Evolutionary conservation across 2,113 vertebrate genomes (phyloP).

Genomic region (Globicephala melas): DNA sequence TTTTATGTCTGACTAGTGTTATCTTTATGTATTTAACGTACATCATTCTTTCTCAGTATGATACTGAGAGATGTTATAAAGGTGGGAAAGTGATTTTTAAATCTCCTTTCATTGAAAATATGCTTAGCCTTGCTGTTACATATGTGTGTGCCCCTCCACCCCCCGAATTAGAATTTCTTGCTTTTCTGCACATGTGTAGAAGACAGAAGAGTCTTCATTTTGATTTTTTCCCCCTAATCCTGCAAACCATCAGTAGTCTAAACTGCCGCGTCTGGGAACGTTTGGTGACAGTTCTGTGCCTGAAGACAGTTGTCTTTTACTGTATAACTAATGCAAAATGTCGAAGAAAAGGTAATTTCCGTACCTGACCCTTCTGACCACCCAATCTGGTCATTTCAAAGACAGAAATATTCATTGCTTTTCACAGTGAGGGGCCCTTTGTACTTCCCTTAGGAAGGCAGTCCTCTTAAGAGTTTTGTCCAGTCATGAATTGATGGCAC

Average conservation of each 20-base stretch:
- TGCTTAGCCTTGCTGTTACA: neutral
- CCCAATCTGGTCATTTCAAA: conserved; percentile 30
- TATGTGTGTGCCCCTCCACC: neutral
- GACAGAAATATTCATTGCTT: neutral
- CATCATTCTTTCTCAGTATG: neutral
- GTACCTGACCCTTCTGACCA: neutral
- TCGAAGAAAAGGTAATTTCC: conserved; percentile 9
- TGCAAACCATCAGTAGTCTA: conserved; percentile 15
- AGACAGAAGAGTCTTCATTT: conserved; percentile 35
- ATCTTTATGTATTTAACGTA: conserved; percentile 50
- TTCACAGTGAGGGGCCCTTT: neutral
- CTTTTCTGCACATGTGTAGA: conserved; percentile 10
- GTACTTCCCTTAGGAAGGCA: neutral
- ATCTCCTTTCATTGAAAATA: neutral
- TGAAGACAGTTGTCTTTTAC: neutral
- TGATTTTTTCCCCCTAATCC: neutral
- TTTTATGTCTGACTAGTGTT: conserved; percentile 13
- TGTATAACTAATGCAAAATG: neutral
- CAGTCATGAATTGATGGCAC: neutral
- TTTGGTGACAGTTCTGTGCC: neutral
- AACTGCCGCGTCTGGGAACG: neutral
- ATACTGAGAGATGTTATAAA: neutral
- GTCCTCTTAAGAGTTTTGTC: neutral
- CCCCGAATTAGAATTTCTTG: neutral
- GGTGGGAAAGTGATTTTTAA: neutral